Evolutionary conservation across 2,888 invertebrate species (phyloP).

Genomic region (Ariolimax columbianus): DNA sequence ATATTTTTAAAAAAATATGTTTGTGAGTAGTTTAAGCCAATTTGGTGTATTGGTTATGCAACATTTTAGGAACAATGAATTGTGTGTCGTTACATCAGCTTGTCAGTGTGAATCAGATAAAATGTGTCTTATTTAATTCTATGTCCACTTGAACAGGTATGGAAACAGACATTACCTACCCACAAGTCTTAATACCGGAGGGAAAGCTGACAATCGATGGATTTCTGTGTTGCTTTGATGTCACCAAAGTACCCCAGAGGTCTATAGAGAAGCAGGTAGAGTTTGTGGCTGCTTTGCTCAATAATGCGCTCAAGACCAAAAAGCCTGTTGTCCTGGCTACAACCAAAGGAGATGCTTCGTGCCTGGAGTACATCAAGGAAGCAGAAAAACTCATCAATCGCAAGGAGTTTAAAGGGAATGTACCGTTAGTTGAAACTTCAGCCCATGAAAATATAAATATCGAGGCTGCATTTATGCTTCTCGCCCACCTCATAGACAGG

Average conservation of each 20-base stretch:
- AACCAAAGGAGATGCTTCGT: constrained; percentile 95
- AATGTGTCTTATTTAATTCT: no score
- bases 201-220: constrained; percentile 95
- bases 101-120: no score
- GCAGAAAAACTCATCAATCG: constrained; percentile 91
- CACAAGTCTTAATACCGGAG: constrained; percentile 88
- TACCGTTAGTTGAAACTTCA: constrained; percentile 94
- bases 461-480: constrained; percentile 89
- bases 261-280: constrained; percentile 89
- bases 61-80: no score
- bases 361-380: constrained; percentile 85
- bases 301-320: constrained; percentile 92
- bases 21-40: no score
- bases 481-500: constrained; percentile 95
- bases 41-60: no score
- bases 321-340: constrained; percentile 96
- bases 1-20: no score
- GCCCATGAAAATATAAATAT: constrained; percentile 97
- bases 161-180: constrained; percentile 97
- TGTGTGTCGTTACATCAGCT: no score
- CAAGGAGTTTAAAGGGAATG: constrained; percentile 90
- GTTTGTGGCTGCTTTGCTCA: constrained; percentile 87
- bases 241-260: constrained; percentile 94
- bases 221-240: constrained; percentile 96
- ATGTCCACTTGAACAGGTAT: constrained; percentile 82